Conservation (phyloP, 1,140 invertebrate genomes). For the Aphelinus certus region DNA sequence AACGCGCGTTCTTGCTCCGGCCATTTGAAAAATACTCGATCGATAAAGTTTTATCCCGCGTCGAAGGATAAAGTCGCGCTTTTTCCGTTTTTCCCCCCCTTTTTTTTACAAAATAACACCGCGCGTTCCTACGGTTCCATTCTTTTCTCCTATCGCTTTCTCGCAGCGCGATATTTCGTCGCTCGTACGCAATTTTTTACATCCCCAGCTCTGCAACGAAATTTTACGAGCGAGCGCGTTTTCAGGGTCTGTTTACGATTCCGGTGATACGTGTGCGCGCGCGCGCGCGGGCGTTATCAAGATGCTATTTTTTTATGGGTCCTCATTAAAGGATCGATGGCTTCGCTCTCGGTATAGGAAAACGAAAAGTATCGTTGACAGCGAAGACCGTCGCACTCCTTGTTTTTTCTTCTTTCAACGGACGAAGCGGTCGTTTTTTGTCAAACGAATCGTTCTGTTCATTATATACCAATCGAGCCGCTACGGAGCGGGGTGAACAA, state of each 20-base stretch:
- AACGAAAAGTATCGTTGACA: no score
- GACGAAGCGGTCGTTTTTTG: no score
- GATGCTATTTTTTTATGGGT: conserved; percentile 16
- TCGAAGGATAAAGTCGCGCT: no score
- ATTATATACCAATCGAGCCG: no score
- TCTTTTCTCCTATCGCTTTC: not conserved
- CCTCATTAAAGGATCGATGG: conserved; percentile 9
- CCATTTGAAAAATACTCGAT: not conserved
- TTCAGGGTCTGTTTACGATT: conserved; percentile 32
- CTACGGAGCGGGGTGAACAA: no score
- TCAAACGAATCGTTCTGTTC: no score
- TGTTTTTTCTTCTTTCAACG: no score
- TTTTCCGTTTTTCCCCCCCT: conserved; percentile 1
- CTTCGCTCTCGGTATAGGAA: no score
- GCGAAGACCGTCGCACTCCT: no score
- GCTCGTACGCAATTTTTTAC: conserved; percentile 14
- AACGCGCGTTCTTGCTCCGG: not conserved
- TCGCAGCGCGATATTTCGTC: conserved; percentile 1
- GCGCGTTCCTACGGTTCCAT: not conserved
- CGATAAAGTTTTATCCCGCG: not conserved
- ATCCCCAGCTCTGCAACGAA: not conserved
- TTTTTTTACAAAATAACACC: not conserved
- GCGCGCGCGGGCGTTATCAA: not conserved
- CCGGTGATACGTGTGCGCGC: not conserved
- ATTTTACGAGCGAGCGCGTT: conserved; percentile 28